phyloP scores from a whole-genome alignment of 2,888 invertebrate genomes.

The Ennomos quercinarius region DNA sequence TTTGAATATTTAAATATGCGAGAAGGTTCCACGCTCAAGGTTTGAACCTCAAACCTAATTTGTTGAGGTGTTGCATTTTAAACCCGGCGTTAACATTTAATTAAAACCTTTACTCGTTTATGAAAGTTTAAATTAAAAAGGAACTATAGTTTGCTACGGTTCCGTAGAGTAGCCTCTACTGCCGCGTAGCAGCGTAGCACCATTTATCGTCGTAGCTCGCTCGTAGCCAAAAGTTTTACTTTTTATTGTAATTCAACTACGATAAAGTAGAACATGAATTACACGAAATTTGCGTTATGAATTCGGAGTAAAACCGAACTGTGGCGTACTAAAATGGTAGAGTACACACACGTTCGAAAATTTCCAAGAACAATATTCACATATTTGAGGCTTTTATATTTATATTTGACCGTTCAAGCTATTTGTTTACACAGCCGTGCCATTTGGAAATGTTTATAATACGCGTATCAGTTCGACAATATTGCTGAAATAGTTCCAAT shows the following conservation, averaged over 20 bases:
- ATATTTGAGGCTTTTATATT: slow-evolving; percentile 6
- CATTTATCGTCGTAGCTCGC: slow-evolving; percentile 23
- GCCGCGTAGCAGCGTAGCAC: slow-evolving; percentile 11
- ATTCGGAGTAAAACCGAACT: slow-evolving; percentile 1
- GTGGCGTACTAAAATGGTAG: not conserved
- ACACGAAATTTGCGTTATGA: slow-evolving; percentile 2
- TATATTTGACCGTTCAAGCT: slow-evolving; percentile 1
- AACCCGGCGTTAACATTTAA: slow-evolving; percentile 14
- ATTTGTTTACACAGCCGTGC: slow-evolving; percentile 15
- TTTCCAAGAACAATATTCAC: slow-evolving; percentile 1
- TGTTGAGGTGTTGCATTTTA: slow-evolving; percentile 26
- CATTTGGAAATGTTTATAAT: slow-evolving; percentile 15
- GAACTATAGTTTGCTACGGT: slow-evolving; percentile 17
- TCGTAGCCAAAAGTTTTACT: slow-evolving; percentile 18
- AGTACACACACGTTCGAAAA: no score
- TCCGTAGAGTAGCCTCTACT: slow-evolving; percentile 22
- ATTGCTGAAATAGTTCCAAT: slow-evolving; percentile 17
- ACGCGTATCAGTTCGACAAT: slow-evolving; percentile 10
- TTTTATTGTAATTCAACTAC: slow-evolving; percentile 4
- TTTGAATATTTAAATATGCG: slow-evolving; percentile 54
- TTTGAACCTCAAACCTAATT: slow-evolving; percentile 31
- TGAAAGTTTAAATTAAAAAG: slow-evolving; percentile 26
- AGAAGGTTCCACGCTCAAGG: slow-evolving; percentile 35
- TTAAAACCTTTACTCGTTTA: slow-evolving; percentile 20
- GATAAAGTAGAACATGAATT: slow-evolving; percentile 5